phyloP scores from a whole-genome alignment of 2,797 vertebrate species.

The Sarcoramphus papa region DNA sequence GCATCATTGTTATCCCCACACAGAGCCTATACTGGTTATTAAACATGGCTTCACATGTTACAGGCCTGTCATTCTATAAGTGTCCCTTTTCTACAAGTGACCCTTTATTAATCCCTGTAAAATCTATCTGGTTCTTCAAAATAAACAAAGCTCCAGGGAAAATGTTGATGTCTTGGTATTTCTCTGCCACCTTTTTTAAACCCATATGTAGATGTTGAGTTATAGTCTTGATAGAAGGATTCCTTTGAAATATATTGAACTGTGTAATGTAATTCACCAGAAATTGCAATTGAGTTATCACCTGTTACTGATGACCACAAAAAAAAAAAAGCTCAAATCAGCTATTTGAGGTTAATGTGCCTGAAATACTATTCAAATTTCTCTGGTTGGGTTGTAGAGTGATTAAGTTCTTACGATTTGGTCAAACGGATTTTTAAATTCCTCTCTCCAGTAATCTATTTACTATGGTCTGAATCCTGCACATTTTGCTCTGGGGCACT shows the following conservation, averaged over 20 bases:
- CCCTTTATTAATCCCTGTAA: not conserved
- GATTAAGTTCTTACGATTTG: constrained; percentile 45
- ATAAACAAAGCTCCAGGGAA: not conserved
- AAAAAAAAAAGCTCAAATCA: constrained; percentile 49
- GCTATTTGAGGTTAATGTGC: constrained; percentile 66
- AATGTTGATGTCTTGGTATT: not conserved
- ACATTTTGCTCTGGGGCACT: not conserved
- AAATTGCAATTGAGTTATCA: constrained; percentile 67
- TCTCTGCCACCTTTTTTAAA: not conserved
- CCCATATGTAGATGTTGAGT: not conserved
- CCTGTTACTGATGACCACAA: constrained; percentile 58
- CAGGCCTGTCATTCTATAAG: not conserved
- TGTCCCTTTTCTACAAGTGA: not conserved
- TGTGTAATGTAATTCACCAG: constrained; percentile 55
- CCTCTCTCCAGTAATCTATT: constrained; percentile 20
- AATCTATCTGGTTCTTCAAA: not conserved
- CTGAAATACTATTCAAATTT: constrained; percentile 63
- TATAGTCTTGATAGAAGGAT: constrained; percentile 38
- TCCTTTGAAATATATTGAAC: constrained; percentile 38
- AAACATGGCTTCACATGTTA: not conserved
- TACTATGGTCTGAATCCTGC: constrained; percentile 23
- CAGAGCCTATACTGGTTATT: not conserved
- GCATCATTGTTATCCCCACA: not conserved
- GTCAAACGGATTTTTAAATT: constrained; percentile 44
- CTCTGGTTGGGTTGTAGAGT: constrained; percentile 29